Evolutionary conservation across 1,140 invertebrate genomes (phyloP).

Genomic region (Drosophila ficusphila): DNA sequence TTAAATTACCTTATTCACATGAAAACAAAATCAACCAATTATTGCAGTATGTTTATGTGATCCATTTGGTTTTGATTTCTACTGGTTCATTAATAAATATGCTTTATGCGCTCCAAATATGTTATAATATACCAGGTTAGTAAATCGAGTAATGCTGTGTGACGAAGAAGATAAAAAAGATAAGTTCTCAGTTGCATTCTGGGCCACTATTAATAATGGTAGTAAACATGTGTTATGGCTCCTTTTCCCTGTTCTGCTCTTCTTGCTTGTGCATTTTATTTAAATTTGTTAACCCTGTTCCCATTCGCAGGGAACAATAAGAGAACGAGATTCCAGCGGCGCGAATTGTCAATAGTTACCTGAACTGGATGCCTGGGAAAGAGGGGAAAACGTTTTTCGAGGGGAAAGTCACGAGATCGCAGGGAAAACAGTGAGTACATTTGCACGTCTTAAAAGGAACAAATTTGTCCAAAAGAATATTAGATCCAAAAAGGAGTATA

Average conservation of each 20-base stretch:
- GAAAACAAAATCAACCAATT: no score
- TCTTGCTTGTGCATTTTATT: constrained; percentile 79
- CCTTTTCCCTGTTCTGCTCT: not conserved
- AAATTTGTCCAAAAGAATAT: no score
- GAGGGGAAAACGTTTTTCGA: constrained; percentile 15
- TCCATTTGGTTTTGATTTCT: no score
- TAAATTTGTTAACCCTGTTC: constrained; percentile 77
- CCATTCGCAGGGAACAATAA: constrained; percentile 24
- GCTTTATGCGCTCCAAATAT: no score
- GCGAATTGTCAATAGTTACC: constrained; percentile 69
- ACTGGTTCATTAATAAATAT: no score
- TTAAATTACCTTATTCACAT: no score
- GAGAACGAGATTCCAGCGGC: constrained; percentile 17
- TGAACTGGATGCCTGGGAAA: constrained; percentile 22
- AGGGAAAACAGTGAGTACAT: constrained; percentile 5
- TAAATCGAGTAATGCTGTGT: no score
- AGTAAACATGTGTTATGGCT: constrained; percentile 32
- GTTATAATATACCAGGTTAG: no score
- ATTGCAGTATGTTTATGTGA: no score
- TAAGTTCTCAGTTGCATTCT: constrained; percentile 64
- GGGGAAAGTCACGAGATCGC: constrained; percentile 22
- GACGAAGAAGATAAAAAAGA: no score
- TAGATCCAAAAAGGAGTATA: no score
- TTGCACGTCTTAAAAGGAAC: no score
- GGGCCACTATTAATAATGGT: constrained; percentile 77